Conservation (phyloP, 2,888 invertebrate species). For the Nomada fucata region DNA sequence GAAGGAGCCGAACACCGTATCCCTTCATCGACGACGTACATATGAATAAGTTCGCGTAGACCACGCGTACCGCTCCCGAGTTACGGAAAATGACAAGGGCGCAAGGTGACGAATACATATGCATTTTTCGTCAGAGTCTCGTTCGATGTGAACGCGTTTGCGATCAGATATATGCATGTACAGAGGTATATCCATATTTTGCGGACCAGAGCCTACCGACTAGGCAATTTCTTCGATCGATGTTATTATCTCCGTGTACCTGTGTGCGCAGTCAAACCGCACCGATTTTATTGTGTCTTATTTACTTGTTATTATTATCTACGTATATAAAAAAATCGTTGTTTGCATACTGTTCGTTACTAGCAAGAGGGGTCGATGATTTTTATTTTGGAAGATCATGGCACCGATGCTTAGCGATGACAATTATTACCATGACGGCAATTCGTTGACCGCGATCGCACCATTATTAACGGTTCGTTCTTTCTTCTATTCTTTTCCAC, state of each 20-base stretch:
- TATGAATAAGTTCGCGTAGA: neutral
- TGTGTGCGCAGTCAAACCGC: conserved; percentile 40
- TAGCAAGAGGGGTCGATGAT: conserved; percentile 12
- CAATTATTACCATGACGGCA: conserved; percentile 11
- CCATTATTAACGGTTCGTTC: neutral
- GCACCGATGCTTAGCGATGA: conserved; percentile 15
- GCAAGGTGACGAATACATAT: neutral
- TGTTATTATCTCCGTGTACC: conserved; percentile 64
- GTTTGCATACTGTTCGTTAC: conserved; percentile 46
- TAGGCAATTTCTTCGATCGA: conserved; percentile 74
- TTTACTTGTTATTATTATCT: conserved; percentile 45
- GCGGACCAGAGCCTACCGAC: conserved; percentile 76
- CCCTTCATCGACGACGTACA: neutral
- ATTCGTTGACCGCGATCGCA: conserved; percentile 5
- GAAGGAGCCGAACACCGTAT: conserved; percentile 44
- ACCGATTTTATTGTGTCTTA: conserved; percentile 60
- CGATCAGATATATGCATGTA: conserved; percentile 17
- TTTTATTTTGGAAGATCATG: conserved; percentile 14
- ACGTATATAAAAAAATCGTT: conserved; percentile 47
- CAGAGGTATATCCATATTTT: conserved; percentile 61
- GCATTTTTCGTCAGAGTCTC: neutral
- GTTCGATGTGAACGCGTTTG: conserved; percentile 4
- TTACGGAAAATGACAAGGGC: conserved; percentile 7
- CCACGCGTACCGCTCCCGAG: conserved; percentile 15
- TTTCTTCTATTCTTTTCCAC: conserved; percentile 37